phyloP scores from a whole-genome alignment of 2,888 invertebrate genomes.

The Alviniconcha strummeri region DNA sequence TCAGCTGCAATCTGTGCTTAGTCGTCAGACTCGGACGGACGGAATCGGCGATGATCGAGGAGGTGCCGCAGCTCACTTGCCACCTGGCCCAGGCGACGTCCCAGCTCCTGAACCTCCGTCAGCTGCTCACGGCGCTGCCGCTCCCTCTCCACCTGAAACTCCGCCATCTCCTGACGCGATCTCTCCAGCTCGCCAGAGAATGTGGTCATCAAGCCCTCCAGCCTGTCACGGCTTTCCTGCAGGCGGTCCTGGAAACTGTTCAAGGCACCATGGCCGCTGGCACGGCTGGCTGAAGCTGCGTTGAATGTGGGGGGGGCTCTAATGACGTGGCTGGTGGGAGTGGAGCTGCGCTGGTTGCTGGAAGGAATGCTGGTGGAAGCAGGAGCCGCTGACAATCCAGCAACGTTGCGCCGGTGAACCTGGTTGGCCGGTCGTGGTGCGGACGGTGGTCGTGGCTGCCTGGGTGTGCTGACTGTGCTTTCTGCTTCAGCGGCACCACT shows the following conservation, averaged over 20 bases:
- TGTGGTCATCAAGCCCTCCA: conserved; percentile 61
- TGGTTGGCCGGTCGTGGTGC: conserved; percentile 43
- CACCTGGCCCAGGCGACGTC: conserved; percentile 61
- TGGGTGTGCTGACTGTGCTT: conserved; percentile 19
- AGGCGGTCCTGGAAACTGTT: conserved; percentile 56
- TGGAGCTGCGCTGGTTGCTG: not conserved
- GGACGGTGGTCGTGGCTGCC: conserved; percentile 47
- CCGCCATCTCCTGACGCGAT: conserved; percentile 55
- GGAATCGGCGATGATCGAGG: conserved; percentile 50
- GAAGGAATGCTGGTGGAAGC: not conserved
- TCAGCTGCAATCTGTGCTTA: not conserved
- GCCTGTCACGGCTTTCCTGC: conserved; percentile 58
- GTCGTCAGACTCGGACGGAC: conserved; percentile 17
- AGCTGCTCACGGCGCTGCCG: conserved; percentile 61
- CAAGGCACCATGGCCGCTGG: conserved; percentile 33
- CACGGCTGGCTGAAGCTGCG: conserved; percentile 21
- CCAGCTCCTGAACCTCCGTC: conserved; percentile 62
- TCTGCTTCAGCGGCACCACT: conserved; percentile 18
- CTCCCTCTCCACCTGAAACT: conserved; percentile 60
- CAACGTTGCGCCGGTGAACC: conserved; percentile 44
- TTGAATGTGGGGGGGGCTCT: conserved; percentile 38
- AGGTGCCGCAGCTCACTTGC: conserved; percentile 60
- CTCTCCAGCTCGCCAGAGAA: conserved; percentile 62
- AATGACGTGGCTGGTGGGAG: conserved; percentile 27
- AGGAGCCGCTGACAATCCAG: conserved; percentile 46